Evolutionary conservation across 2,888 invertebrate genomes (phyloP).

Genomic region (Drosophila subquinaria): DNA sequence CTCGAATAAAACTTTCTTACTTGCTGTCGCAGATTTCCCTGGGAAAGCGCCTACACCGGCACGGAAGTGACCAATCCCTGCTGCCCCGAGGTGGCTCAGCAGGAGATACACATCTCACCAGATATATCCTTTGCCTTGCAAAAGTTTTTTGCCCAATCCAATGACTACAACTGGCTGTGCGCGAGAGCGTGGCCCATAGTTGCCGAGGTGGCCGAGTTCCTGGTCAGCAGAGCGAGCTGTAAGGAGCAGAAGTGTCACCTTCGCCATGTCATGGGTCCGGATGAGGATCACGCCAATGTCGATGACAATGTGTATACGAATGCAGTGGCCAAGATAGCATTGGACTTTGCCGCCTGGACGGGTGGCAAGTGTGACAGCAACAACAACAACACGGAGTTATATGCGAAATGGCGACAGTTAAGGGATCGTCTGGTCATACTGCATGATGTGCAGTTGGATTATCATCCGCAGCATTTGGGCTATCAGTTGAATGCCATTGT

Average conservation of each 20-base stretch:
- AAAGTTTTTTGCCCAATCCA: conserved; percentile 75
- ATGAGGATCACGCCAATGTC: conserved; percentile 88
- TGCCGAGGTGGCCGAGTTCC: conserved; percentile 87
- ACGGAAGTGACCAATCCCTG: conserved; percentile 88
- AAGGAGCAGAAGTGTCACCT: conserved; percentile 84
- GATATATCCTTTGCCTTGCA: conserved; percentile 87
- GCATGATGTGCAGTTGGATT: conserved; percentile 86
- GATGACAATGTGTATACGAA: conserved; percentile 88
- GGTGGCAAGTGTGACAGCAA: conserved; percentile 56
- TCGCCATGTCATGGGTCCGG: conserved; percentile 88
- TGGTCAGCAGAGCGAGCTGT: conserved; percentile 87
- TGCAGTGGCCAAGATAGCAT: conserved; percentile 87
- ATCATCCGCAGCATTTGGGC: conserved; percentile 87
- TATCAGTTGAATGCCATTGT: conserved; percentile 86
- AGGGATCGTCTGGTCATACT: conserved; percentile 87
- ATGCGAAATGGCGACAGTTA: conserved; percentile 83
- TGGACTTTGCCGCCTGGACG: conserved; percentile 87
- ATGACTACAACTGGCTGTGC: conserved; percentile 80
- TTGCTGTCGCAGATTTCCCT: conserved; percentile 86
- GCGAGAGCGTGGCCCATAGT: conserved; percentile 87
- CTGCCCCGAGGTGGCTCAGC: conserved; percentile 87
- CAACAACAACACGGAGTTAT: conserved; percentile 14
- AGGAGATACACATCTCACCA: conserved; percentile 88
- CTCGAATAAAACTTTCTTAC: too few relatives aligned
- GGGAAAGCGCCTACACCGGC: conserved; percentile 89